These are phyloP conservation scores for Cebus imitator DNA, from an alignment of 2,113 vertebrate species.

Conservation along the genomic window DNA sequence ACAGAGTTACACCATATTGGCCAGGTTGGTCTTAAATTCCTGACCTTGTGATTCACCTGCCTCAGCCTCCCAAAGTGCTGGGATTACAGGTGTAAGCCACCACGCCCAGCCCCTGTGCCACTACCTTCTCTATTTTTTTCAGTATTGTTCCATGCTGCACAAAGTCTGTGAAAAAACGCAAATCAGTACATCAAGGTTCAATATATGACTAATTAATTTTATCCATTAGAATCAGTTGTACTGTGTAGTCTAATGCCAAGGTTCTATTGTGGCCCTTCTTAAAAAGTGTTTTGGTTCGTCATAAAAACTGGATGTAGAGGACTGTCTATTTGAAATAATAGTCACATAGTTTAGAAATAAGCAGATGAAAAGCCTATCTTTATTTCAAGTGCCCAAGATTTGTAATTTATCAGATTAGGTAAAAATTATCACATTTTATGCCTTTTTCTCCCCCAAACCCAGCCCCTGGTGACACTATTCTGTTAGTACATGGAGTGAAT, in stretches of 20 bases:
- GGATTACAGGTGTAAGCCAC: no score
- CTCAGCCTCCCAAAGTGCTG: no score
- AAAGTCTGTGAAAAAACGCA: not conserved
- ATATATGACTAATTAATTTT: constrained; percentile 2
- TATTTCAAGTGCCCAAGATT: constrained; percentile 2
- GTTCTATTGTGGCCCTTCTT: constrained; percentile 5
- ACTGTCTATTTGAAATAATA: constrained; percentile 1
- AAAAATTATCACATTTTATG: not conserved
- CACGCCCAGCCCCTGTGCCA: no score
- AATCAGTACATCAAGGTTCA: constrained; percentile 20
- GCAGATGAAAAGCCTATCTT: not conserved
- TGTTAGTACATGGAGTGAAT: constrained; percentile 5
- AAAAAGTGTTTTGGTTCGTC: constrained; percentile 40
- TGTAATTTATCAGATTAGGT: constrained; percentile 29
- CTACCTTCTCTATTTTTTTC: not conserved
- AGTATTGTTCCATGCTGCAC: not conserved
- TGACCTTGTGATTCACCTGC: no score
- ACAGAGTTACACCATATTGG: no score
- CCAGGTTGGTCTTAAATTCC: no score
- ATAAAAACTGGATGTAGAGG: not conserved
- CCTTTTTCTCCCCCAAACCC: no score
- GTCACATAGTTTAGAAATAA: constrained; percentile 39
- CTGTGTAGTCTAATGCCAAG: constrained; percentile 21
- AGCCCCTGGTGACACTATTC: not conserved
- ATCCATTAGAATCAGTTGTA: not conserved